A percentile compares a stretch with the other conserved stretches of the same genome.
These are phyloP conservation scores for Alosa sapidissima DNA, from an alignment of 2,797 vertebrate genomes.

Conservation along the genomic window DNA sequence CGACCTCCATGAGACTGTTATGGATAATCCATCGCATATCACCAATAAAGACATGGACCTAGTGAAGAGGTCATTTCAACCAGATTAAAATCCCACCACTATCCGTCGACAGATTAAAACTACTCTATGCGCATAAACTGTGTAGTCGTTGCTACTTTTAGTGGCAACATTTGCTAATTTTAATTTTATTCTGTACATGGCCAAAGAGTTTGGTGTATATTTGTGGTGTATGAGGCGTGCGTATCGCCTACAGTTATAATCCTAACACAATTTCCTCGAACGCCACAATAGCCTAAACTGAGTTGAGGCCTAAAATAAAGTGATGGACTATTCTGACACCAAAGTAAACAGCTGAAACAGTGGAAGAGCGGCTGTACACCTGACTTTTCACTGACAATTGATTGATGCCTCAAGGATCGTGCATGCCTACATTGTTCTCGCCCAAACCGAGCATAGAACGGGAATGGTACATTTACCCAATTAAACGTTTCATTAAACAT, in stretches of 20 bases:
- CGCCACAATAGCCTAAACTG: not conserved
- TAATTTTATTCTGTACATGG: not conserved
- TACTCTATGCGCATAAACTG: not conserved
- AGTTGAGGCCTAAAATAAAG: not conserved
- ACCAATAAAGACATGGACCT: conserved; percentile 40
- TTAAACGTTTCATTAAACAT: not conserved
- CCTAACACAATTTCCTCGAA: not conserved
- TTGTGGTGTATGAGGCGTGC: not conserved
- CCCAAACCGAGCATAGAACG: not conserved
- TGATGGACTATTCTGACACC: not conserved
- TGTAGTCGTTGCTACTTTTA: not conserved
- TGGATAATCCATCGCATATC: conserved; percentile 47
- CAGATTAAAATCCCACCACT: conserved; percentile 39
- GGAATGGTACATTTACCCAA: not conserved
- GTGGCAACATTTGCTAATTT: not conserved
- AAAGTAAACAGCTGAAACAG: not conserved
- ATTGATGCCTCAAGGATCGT: not conserved
- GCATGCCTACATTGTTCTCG: conserved; percentile 11
- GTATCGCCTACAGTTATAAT: not conserved
- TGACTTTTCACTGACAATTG: not conserved
- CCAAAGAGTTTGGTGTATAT: not conserved
- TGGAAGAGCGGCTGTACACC: not conserved
- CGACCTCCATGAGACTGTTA: conserved; percentile 43
- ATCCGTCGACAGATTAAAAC: conserved; percentile 4
- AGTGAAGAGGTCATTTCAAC: conserved; percentile 45